Conservation (phyloP, 30 jellyfish, hydroid and myxozoan genomes). For the Catostylus mosaicus region DNA sequence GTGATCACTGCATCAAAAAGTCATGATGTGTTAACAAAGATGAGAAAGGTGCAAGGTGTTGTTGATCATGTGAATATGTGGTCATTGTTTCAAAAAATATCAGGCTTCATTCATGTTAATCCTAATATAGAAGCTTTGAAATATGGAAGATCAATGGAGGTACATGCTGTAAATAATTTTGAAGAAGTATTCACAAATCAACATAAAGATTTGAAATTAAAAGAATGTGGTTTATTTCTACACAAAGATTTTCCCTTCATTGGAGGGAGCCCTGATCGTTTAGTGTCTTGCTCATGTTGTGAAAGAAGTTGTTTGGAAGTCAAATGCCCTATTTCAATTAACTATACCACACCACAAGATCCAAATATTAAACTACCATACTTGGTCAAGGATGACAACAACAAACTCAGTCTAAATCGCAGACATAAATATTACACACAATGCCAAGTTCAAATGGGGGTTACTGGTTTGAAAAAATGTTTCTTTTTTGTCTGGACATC, state of each 20-base stretch:
- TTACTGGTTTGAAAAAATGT: constrained; percentile 37
- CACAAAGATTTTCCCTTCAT: constrained; percentile 25
- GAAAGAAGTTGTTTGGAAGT: constrained; percentile 56
- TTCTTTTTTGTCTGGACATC: constrained; percentile 47
- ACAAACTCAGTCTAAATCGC: background rate
- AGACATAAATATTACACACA: constrained; percentile 51
- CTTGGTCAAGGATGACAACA: background rate
- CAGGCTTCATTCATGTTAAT: too few species aligned
- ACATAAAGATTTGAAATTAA: too few species aligned
- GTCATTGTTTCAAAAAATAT: too few species aligned
- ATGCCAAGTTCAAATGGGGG: constrained; percentile 64
- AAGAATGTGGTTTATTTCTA: constrained; percentile 18
- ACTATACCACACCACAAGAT: constrained; percentile 4
- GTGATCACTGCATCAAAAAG: too few species aligned
- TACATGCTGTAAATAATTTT: too few species aligned
- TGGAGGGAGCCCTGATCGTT: constrained; percentile 72
- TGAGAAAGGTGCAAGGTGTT: too few species aligned
- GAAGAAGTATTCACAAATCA: too few species aligned
- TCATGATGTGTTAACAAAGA: too few species aligned
- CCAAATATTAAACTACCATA: background rate
- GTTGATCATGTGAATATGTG: too few species aligned
- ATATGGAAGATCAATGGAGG: too few species aligned
- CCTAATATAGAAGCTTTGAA: too few species aligned
- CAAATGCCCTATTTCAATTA: constrained; percentile 47
- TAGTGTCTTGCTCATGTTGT: too few species aligned